These are phyloP conservation scores for Proisotoma minuta DNA, from an alignment of 2,888 invertebrate genomes.

Conservation along the genomic window DNA sequence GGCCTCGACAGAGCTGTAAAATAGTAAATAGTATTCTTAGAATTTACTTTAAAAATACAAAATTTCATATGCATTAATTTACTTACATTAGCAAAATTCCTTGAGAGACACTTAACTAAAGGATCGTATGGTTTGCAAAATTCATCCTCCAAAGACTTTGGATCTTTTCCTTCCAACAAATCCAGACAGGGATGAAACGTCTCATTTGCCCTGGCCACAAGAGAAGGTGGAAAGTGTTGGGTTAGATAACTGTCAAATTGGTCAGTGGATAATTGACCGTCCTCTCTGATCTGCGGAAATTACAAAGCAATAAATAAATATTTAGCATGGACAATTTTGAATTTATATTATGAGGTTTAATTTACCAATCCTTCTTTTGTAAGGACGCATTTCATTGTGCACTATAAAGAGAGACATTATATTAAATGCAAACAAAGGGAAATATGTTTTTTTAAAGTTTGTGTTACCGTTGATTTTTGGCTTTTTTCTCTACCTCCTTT, in stretches of 20 bases:
- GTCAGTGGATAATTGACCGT: constrained; percentile 5
- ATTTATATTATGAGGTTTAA: background rate
- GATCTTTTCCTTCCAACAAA: constrained; percentile 13
- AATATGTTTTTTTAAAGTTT: background rate
- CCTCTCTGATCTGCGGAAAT: constrained; percentile 4
- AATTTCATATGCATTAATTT: background rate
- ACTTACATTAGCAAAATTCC: constrained; percentile 30
- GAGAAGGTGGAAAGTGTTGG: constrained; percentile 19
- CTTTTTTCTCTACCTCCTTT: constrained; percentile 27
- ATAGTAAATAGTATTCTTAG: background rate
- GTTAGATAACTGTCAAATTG: constrained; percentile 9
- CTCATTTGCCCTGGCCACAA: constrained; percentile 15
- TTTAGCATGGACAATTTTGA: too few relatives aligned
- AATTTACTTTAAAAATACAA: background rate
- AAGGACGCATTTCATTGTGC: constrained; percentile 27
- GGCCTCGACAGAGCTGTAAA: constrained; percentile 4
- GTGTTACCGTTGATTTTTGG: constrained; percentile 22
- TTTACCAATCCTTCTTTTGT: constrained; percentile 20
- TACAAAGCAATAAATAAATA: background rate
- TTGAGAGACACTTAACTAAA: constrained; percentile 35
- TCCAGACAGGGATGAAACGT: constrained; percentile 26
- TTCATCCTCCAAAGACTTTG: constrained; percentile 21
- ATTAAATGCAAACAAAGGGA: background rate
- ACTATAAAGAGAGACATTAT: constrained; percentile 4
- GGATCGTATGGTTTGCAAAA: constrained; percentile 39